Conservation (phyloP, 2,888 invertebrate species). For the Anodontia alba region DNA sequence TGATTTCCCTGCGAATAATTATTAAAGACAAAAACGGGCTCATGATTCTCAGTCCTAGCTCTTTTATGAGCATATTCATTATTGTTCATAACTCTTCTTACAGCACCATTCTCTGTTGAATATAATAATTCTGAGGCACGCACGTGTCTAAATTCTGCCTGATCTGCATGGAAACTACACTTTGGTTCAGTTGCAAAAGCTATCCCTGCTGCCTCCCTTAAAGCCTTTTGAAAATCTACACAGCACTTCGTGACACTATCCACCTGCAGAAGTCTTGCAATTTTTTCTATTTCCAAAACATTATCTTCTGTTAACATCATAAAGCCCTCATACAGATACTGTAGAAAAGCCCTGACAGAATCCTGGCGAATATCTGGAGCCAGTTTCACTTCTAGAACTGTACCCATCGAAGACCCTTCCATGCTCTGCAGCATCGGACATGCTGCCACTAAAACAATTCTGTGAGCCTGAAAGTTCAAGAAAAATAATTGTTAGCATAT, state of each 20-base stretch:
- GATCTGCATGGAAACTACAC: conserved; percentile 47
- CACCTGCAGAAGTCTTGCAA: conserved; percentile 60
- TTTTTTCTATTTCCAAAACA: conserved; percentile 57
- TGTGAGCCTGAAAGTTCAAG: conserved; percentile 50
- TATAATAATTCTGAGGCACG: conserved; percentile 50
- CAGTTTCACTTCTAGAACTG: conserved; percentile 54
- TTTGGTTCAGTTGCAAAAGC: conserved; percentile 34
- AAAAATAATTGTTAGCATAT: too few species aligned
- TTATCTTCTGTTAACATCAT: conserved; percentile 64
- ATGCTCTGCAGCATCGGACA: conserved; percentile 64
- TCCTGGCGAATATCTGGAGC: conserved; percentile 57
- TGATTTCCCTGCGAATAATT: conserved; percentile 13
- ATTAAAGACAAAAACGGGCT: not conserved
- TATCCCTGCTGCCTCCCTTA: conserved; percentile 37
- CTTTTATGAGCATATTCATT: not conserved
- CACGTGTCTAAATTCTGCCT: conserved; percentile 56
- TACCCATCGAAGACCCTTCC: conserved; percentile 55
- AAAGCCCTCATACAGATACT: conserved; percentile 62
- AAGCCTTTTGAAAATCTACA: conserved; percentile 55
- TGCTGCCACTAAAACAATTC: conserved; percentile 62
- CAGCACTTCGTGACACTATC: conserved; percentile 62
- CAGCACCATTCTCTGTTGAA: conserved; percentile 46
- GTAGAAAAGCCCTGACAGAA: conserved; percentile 55
- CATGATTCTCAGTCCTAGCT: not conserved
- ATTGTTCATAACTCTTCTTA: conserved; percentile 27